Evolutionary conservation across 2,113 vertebrate genomes (phyloP).

Genomic region (Empidonax traillii): DNA sequence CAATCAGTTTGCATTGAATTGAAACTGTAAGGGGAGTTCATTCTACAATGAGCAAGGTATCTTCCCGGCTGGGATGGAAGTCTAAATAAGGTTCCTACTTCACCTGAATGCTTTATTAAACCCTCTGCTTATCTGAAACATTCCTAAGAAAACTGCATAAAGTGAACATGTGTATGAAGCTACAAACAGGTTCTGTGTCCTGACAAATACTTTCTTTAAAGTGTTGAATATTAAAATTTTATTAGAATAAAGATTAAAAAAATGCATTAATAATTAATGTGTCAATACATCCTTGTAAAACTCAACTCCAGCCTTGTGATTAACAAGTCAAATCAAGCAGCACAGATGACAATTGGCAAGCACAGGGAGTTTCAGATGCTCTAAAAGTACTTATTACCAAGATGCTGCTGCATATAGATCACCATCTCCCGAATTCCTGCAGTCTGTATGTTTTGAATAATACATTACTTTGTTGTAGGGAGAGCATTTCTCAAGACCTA

Average conservation of each 20-base stretch:
- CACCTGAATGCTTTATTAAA: not conserved
- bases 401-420: not conserved
- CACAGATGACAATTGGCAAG: not conserved
- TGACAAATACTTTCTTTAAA: not conserved
- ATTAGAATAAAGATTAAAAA: not conserved
- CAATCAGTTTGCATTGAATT: not conserved
- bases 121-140: not conserved
- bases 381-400: not conserved
- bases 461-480: not conserved
- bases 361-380: not conserved
- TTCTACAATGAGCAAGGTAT: not conserved
- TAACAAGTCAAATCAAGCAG: not conserved
- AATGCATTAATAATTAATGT: not conserved
- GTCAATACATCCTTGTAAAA: not conserved
- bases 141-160: not conserved
- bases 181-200: rapidly evolving
- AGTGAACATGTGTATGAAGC: rapidly evolving
- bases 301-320: not conserved
- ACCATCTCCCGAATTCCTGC: not conserved
- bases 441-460: not conserved
- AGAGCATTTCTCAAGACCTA: not conserved
- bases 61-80: not conserved
- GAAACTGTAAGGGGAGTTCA: not conserved
- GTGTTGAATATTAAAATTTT: not conserved
- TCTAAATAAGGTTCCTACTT: not conserved